These are phyloP conservation scores for Dendrocincla tyrannina DNA, from an alignment of 2,797 vertebrate genomes.

Conservation along the genomic window DNA sequence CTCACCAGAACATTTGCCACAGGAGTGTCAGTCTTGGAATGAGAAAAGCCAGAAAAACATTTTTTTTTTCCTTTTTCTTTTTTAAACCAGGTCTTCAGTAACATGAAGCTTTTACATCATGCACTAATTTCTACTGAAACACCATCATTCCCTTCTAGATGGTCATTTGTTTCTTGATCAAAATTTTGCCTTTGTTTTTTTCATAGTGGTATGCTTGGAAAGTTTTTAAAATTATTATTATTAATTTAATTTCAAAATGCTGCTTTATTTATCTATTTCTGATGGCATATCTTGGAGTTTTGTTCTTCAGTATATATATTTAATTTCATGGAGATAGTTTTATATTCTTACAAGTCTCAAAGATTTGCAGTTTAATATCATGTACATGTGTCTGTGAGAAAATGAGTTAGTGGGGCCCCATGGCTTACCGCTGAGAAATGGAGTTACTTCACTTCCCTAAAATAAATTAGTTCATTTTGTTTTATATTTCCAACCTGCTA, in stretches of 20 bases:
- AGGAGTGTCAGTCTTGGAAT: background rate
- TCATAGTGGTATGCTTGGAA: background rate
- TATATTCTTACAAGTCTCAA: background rate
- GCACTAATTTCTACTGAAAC: background rate
- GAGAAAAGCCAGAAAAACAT: background rate
- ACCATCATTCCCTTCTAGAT: background rate
- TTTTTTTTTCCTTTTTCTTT: background rate
- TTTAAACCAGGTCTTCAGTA: background rate
- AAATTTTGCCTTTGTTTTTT: background rate
- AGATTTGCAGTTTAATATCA: background rate
- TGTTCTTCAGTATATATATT: background rate
- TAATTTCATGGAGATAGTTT: background rate
- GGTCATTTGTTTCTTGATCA: background rate
- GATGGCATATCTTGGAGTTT: background rate
- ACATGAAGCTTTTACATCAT: background rate
- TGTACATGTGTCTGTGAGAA: background rate
- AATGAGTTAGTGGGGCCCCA: background rate
- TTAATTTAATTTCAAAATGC: background rate
- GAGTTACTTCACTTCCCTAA: background rate
- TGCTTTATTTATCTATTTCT: background rate
- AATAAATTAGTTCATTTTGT: conserved; percentile 29
- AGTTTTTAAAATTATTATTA: background rate
- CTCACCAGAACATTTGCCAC: background rate
- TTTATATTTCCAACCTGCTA: conserved; percentile 25
- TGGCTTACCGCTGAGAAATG: background rate